Base-by-base conservation (phyloP, 2,888 invertebrate genomes). In the Rhimphoctona megacephalus region DNA sequence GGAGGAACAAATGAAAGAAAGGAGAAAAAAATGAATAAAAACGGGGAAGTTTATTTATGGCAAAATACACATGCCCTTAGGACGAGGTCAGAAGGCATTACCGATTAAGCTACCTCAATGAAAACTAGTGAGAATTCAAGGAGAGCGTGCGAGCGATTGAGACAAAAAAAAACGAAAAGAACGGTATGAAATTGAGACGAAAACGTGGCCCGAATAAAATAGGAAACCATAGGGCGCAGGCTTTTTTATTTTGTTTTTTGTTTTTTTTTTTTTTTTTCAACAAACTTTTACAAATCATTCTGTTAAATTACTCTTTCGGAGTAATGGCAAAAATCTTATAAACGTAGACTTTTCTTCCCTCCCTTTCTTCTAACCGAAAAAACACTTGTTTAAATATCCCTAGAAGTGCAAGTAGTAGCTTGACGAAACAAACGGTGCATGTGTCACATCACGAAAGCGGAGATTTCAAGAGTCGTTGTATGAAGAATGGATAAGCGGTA, bases 91-190 rank as follows among this genome's bases (percentile, higher is more conserved):
- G 57, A 80, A 19, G 78, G 81, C 36, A 84, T 74, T 84, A 86
- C 77, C 83, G 84, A 84, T 72, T 81, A 84, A 81, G 49, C 84
- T 85, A 84, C 86, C 84, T 86, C 86, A 86, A 80, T 80, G 77
- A 86, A 77, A 80, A 81, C 72, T 81, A 81, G 81, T 84, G 77
- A 81, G 81, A 84, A 84, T 78, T 77, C 43, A 82, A 74, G 36
- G 64, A 78, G 52, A 67, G 30, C 39, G 49, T 46, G 43, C 25
- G 61, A 76, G 46, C 43, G 61, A 61, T 43, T 43, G 61, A 61
- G 43, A 22, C 9, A 3, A 33, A 39, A 36, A 43, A 52, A 70
- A 85, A 76, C 30, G 73, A 78, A 52, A 49, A 52, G 54, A 70
- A 70, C 64, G 46, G 69, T 76, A 54, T 78, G 54, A 76, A 69